These are phyloP conservation scores for Anticlea derivata DNA, from an alignment of 2,888 invertebrate genomes.

Conservation along the genomic window DNA sequence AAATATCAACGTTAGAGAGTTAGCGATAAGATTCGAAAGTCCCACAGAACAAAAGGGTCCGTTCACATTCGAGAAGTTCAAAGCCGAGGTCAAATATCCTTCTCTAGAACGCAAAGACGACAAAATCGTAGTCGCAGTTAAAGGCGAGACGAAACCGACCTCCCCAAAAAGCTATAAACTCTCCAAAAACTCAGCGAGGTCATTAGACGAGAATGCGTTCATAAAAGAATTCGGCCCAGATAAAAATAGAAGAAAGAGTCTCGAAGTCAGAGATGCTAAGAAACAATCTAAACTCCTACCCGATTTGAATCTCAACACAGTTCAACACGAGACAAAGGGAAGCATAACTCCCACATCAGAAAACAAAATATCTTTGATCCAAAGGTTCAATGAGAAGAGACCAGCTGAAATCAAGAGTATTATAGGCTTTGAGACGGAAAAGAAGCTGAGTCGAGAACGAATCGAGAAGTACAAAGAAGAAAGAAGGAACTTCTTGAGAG, in stretches of 20 bases:
- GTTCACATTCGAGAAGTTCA: conserved; percentile 82
- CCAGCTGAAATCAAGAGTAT: conserved; percentile 61
- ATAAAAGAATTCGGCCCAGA: conserved; percentile 86
- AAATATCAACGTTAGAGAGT: conserved; percentile 83
- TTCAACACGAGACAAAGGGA: conserved; percentile 53
- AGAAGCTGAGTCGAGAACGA: conserved; percentile 89
- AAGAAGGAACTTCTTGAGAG: conserved; percentile 91
- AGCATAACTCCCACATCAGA: conserved; percentile 85
- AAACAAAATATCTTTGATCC: conserved; percentile 85
- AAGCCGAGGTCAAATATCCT: conserved; percentile 69
- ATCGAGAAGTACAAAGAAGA: conserved; percentile 96
- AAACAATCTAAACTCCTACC: conserved; percentile 83
- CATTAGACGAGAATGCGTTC: conserved; percentile 89
- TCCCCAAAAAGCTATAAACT: conserved; percentile 83
- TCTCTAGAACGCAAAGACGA: conserved; percentile 63
- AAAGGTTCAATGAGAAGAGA: conserved; percentile 68
- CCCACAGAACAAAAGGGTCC: conserved; percentile 84
- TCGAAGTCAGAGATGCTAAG: conserved; percentile 85
- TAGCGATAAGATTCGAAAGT: conserved; percentile 86
- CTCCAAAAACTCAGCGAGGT: conserved; percentile 86
- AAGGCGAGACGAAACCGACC: conserved; percentile 44
- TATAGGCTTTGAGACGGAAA: conserved; percentile 74
- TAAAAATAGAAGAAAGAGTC: conserved; percentile 82
- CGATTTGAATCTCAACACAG: conserved; percentile 70
- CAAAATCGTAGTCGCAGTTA: conserved; percentile 45